phyloP scores from a whole-genome alignment of 2,888 invertebrate species.

The Eurois occulta region DNA sequence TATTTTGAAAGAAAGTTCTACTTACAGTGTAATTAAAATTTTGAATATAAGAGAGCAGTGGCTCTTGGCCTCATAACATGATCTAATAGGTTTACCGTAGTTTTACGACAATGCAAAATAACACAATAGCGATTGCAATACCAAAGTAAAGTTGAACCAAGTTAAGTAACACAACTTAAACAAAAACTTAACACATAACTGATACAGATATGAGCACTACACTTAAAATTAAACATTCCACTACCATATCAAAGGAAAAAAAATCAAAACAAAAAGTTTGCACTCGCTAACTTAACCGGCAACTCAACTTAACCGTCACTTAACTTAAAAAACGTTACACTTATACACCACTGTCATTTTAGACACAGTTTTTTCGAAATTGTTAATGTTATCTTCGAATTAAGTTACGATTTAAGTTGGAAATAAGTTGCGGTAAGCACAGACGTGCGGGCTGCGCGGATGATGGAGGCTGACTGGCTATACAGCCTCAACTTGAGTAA shows the following conservation, averaged over 20 bases:
- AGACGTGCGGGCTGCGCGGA: constrained; percentile 73
- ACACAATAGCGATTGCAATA: constrained; percentile 22
- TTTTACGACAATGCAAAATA: background rate
- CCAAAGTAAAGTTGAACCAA: constrained; percentile 31
- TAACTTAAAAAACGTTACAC: constrained; percentile 35
- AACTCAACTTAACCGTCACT: constrained; percentile 66
- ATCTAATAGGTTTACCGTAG: constrained; percentile 10
- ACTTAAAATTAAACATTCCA: constrained; percentile 77
- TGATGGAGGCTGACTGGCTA: constrained; percentile 73
- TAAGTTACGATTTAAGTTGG: constrained; percentile 77
- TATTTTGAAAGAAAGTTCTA: background rate
- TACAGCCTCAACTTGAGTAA: constrained; percentile 58
- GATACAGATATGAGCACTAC: constrained; percentile 63
- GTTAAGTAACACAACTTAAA: constrained; percentile 43
- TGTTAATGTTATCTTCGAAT: constrained; percentile 65
- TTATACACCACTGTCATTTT: constrained; percentile 53
- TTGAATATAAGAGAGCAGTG: background rate
- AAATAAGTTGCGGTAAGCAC: constrained; percentile 58
- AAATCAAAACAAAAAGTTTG: constrained; percentile 75
- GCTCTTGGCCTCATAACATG: background rate
- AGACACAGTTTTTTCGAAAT: constrained; percentile 30
- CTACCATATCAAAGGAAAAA: constrained; percentile 67
- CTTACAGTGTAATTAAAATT: background rate
- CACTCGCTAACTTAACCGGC: constrained; percentile 67
- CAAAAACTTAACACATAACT: constrained; percentile 51